A percentile compares a stretch with the other conserved stretches of the same genome.
Conservation (phyloP, 2,797 vertebrate species). For the Myoxocephalus aenaeus region DNA sequence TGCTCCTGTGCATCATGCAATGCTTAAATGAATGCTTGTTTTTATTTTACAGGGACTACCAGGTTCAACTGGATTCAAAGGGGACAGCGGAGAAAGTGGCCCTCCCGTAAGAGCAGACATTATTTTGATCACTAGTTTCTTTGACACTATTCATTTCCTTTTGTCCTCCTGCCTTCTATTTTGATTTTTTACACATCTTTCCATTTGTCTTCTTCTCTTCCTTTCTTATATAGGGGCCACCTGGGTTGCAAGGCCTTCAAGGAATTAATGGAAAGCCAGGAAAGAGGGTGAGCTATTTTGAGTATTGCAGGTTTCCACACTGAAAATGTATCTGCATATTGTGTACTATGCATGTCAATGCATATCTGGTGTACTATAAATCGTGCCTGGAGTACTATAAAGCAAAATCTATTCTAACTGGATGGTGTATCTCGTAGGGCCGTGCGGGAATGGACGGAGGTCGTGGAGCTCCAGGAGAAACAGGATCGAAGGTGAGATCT, state of each 20-base stretch:
- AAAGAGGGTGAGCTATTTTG: conserved; percentile 85
- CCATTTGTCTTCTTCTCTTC: conserved; percentile 19
- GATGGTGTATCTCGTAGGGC: conserved; percentile 81
- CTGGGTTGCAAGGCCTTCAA: conserved; percentile 84
- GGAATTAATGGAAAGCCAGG: conserved; percentile 87
- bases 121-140: conserved; percentile 28
- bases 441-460: conserved; percentile 88
- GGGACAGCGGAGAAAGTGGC: conserved; percentile 77
- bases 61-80: conserved; percentile 86
- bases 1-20: background rate
- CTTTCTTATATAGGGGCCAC: conserved; percentile 81
- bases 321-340: conserved; percentile 27
- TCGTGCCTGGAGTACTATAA: background rate
- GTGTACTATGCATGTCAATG: conserved; percentile 14
- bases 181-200: conserved; percentile 31
- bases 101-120: conserved; percentile 69
- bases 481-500: conserved; percentile 87
- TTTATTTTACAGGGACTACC: conserved; percentile 80
- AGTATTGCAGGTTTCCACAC: conserved; percentile 13
- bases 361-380: conserved; percentile 4
- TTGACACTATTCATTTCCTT: conserved; percentile 39
- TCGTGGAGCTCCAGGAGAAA: conserved; percentile 91
- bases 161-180: conserved; percentile 27
- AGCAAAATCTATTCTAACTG: conserved; percentile 23
- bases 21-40: conserved; percentile 1